Base-by-base conservation (phyloP, 1,140 invertebrate genomes). In the Caerostris darwini region DNA sequence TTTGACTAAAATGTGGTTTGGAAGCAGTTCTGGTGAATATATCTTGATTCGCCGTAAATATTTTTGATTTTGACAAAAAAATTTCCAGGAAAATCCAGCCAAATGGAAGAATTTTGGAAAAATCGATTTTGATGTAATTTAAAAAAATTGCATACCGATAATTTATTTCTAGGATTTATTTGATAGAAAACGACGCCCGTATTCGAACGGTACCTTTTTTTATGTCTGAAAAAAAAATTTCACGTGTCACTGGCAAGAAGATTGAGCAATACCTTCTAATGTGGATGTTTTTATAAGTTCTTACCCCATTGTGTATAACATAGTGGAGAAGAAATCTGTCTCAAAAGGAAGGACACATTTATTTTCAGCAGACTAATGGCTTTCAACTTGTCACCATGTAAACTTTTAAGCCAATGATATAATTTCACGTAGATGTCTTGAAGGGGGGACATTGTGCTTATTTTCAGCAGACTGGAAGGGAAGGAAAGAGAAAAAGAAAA, bases 341-440 rank as follows among this genome's bases (percentile, higher is more conserved):
- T 64, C 4, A 17, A 14, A 2, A 10, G 17, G 34, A 12, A 77
- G 34, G 50, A 77, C 71, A 14, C 34, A 12, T 34, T 77, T 77
- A 77, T 77, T 77, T 77, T 77, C 71, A 77, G 71, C 71, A 12
- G 71, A 53, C 8, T 50, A 67, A 67, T 67, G n/a, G 17, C 14
- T 67, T n/a, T 12, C 61, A 67, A 17, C n/a, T 4, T 67, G 61
- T n/a, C 61, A 67, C 61, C 14, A 17, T 67, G 61, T 17, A 17
- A 17, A 67, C 14, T 17, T 5, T n/a, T 67, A 6, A 67, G 61
- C 61, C 61, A 67, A 67, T 67, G 61, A 67, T 67, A n/a, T 67
- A 6, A 67, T 12, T 17, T n/a, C 61, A 67, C 61, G 61, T 5
- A n/a, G n/a, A 67, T 5, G 7, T 67, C 61, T 67, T 67, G n/a